Evolutionary conservation across 2,797 vertebrate genomes (phyloP), one percentile per base, ranked within the genome.

Genomic region (Rhynchotus rufescens): DNA sequence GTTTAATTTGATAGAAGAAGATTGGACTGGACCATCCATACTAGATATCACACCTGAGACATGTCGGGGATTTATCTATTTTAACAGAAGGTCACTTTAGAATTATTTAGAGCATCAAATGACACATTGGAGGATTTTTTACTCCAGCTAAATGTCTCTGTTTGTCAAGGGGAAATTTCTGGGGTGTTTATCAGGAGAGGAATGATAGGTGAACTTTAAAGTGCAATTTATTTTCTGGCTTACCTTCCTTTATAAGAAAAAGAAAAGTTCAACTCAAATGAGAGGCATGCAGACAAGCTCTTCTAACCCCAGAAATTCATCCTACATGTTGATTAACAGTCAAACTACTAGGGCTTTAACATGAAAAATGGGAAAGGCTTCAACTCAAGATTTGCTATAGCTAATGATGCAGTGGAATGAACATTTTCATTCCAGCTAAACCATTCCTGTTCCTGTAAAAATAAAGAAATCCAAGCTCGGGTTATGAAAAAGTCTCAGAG

Each of bases 291-390:
- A 60, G 87, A 91, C 67, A 89, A 90, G 80, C 36, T 45, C 68
- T 68, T 85, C 88, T 91, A 93, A 84, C 62, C 77, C 49, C 47
- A 92, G 81, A 64, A 92, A 49, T 86, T 88, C 56, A 86, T 66
- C 57, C 77, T 94, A 64, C 44, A 80, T 10, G 84, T 91, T 94
- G 86, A 94, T 92, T 83, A 93, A 91, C n/a, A 96, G 80, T 84
- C 76, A 80, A 94, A 76, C 73, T 89, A 78, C 64, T 81, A 88
- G 69, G 94, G 59, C 19, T 73, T 92, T 90, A 82, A 54, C 89
- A 84, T 89, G 94, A 94, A 96, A 92, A 94, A 95, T 93, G 65
- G 84, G 60, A 61, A 83, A 91, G n/a, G 45, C 80, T 95, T 91
- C 78, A 88, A 57, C 40, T 91, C 86, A 83, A 86, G 93, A 84